Conservation (phyloP, 37 sponge, comb jelly and placozoan species). For the Aplysina aerophoba region DNA sequence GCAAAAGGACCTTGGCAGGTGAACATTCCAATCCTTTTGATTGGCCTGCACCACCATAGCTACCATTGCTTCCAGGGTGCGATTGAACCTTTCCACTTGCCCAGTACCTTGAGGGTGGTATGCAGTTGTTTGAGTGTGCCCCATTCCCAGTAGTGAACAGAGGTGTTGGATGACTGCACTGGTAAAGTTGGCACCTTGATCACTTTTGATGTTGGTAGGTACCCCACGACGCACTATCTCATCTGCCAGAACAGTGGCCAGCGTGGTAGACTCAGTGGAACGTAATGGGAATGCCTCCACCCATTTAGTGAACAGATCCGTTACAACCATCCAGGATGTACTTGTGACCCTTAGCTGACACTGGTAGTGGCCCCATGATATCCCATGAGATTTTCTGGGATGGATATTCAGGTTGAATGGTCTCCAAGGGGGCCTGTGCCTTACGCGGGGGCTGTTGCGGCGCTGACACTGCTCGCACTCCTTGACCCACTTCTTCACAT, state of each 20-base stretch:
- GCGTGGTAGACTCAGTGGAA: too few relatives aligned
- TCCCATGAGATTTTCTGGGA: neutral
- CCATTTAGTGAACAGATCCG: too few relatives aligned
- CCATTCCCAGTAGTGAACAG: constrained; percentile 25
- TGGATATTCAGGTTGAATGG: constrained; percentile 8
- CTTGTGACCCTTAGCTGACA: too few relatives aligned
- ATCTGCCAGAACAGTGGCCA: too few relatives aligned
- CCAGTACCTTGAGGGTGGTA: too few relatives aligned
- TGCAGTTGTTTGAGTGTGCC: constrained; percentile 27
- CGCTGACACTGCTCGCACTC: constrained; percentile 2
- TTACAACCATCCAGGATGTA: too few relatives aligned
- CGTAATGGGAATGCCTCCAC: too few relatives aligned
- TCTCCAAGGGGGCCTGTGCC: constrained; percentile 23
- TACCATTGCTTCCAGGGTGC: constrained; percentile 50
- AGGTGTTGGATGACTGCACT: neutral
- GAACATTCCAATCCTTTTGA: constrained; percentile 47
- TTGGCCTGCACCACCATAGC: constrained; percentile 40
- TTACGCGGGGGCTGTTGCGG: neutral
- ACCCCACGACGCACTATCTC: constrained; percentile 47
- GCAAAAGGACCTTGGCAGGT: constrained; percentile 33
- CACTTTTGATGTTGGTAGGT: constrained; percentile 42
- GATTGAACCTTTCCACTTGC: constrained; percentile 50
- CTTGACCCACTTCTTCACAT: neutral
- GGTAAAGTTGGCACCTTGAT: constrained; percentile 49
- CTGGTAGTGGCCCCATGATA: too few relatives aligned